A percentile compares a stretch with the other conserved stretches of the same genome.
These are phyloP conservation scores for Perca flavescens DNA, from an alignment of 2,113 vertebrate genomes.

Conservation along the genomic window DNA sequence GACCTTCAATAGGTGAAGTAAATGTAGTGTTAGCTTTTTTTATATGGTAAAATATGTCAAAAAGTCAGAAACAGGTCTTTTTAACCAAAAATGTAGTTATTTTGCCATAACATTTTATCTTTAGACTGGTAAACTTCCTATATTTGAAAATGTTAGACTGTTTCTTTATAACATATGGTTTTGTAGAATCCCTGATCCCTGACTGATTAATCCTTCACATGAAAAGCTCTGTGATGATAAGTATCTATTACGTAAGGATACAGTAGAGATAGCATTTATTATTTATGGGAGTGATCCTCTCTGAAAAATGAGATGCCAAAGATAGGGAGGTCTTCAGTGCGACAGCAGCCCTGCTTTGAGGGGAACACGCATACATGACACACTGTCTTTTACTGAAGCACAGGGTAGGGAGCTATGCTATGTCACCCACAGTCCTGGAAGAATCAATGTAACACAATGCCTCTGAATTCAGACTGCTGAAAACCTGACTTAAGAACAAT, in stretches of 20 bases:
- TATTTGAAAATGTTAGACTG: background rate
- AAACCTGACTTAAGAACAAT: background rate
- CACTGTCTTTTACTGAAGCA: background rate
- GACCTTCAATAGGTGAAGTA: background rate
- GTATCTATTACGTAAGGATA: conserved; percentile 70
- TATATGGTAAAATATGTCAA: background rate
- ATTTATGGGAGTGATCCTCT: conserved; percentile 69
- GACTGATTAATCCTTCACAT: conserved; percentile 60
- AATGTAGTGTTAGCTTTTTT: background rate
- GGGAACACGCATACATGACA: conserved; percentile 10
- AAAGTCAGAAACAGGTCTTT: background rate
- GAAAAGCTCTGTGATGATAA: conserved; percentile 55
- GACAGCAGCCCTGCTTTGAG: conserved; percentile 28
- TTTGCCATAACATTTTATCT: background rate
- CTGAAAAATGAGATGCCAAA: conserved; percentile 67
- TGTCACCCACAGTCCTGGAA: conserved; percentile 1
- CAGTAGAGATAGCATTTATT: conserved; percentile 70
- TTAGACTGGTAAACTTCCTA: background rate
- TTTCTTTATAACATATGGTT: background rate
- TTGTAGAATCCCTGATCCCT: conserved; percentile 44
- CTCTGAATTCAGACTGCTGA: conserved; percentile 23
- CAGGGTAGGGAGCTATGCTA: background rate
- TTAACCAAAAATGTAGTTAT: background rate
- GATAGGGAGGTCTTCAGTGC: conserved; percentile 46
- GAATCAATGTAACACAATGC: conserved; percentile 35